These are phyloP conservation scores for Etheostoma perlongum DNA, from an alignment of 2,797 vertebrate species.

Conservation along the genomic window DNA sequence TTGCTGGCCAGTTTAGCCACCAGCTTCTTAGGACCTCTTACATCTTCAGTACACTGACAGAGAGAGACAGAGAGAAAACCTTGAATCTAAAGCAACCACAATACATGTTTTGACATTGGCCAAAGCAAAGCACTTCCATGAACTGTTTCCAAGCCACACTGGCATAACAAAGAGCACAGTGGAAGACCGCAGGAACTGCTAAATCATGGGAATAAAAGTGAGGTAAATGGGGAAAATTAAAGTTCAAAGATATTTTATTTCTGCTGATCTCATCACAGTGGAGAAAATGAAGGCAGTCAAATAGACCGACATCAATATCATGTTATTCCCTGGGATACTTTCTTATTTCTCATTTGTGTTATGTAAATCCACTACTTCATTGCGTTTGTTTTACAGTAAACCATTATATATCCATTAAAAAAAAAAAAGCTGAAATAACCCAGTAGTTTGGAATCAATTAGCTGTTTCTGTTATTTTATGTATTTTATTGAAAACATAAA, in stretches of 20 bases:
- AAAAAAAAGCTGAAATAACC: not conserved
- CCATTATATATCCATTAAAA: not conserved
- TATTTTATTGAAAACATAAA: not conserved
- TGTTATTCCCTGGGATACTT: not conserved
- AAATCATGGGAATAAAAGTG: conserved; percentile 43
- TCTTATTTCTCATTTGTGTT: not conserved
- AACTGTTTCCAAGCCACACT: conserved; percentile 48
- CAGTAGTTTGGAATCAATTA: not conserved
- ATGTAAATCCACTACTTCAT: not conserved
- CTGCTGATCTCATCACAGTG: conserved; percentile 31
- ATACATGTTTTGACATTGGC: conserved; percentile 58
- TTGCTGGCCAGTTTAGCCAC: conserved; percentile 9
- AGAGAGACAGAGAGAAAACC: conserved; percentile 13
- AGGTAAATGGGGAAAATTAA: conserved; percentile 37
- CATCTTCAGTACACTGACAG: conserved; percentile 1
- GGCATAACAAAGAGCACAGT: conserved; percentile 40
- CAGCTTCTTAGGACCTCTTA: not conserved
- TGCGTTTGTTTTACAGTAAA: not conserved
- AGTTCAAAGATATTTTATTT: conserved; percentile 39
- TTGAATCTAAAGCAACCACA: conserved; percentile 49
- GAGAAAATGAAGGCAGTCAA: conserved; percentile 23
- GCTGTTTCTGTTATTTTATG: not conserved
- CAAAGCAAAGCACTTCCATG: conserved; percentile 47
- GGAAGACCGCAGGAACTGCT: conserved; percentile 20
- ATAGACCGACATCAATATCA: conserved; percentile 2